phyloP scores from a whole-genome alignment of 2,113 vertebrate species.

The Leucopsar rothschildi region DNA sequence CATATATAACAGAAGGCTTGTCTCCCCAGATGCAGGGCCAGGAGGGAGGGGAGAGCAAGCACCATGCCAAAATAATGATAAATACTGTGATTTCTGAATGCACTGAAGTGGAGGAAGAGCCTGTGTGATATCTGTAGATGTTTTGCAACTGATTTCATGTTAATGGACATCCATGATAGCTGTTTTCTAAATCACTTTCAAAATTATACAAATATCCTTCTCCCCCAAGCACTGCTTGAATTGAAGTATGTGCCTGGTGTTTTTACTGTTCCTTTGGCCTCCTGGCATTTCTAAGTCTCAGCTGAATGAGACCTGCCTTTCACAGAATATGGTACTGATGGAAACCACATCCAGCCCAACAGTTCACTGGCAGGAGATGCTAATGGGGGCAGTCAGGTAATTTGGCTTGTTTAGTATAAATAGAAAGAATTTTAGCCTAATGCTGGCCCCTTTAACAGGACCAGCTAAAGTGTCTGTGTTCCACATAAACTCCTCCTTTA shows the following conservation, averaged over 20 bases:
- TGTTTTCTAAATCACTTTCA: not conserved
- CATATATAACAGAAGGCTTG: not conserved
- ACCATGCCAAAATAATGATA: not conserved
- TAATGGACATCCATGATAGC: not conserved
- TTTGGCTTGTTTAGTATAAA: not conserved
- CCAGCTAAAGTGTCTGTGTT: not conserved
- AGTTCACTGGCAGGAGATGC: conserved; percentile 1
- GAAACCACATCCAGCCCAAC: not conserved
- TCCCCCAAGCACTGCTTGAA: not conserved
- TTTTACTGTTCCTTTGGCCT: not conserved
- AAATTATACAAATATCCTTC: not conserved
- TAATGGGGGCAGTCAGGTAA: not conserved
- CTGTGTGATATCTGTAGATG: not conserved
- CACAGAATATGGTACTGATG: not conserved
- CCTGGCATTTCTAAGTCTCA: not conserved
- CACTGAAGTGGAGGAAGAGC: not conserved
- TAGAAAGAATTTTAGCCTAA: not conserved
- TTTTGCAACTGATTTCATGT: not conserved
- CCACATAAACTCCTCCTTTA: not conserved
- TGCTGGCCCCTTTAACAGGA: not conserved
- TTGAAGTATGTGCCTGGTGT: not conserved
- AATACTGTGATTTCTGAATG: not conserved
- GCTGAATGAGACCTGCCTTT: not conserved
- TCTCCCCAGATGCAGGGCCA: not conserved
- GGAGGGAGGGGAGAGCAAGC: not conserved